Evolutionary conservation across 1,140 invertebrate species (phyloP), one percentile per base, ranked within the genome.

Genomic region (Eriocheir sinensis): DNA sequence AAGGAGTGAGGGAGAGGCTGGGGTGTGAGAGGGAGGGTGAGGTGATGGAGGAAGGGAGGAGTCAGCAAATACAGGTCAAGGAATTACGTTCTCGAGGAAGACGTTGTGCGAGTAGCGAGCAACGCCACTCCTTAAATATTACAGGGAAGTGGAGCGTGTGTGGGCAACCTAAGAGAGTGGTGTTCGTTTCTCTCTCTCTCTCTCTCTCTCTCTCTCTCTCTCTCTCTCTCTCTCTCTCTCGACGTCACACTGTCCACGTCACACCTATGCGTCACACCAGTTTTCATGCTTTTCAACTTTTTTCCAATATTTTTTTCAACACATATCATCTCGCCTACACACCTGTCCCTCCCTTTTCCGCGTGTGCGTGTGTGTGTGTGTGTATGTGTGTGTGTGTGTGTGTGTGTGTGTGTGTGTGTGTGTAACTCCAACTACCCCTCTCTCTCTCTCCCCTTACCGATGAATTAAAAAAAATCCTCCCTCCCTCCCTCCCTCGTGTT

Each of bases 201-300:
- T 36, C 83, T 36, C 30, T 83, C 81, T 83, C 81, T 86, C 32
- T 86, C 83, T 86, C 83, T 86, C 34, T 86, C 83, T 86, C 32
- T 36, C 83, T 86, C 40, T 21, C 17, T 27, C 83, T 86, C 21
- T 41, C 17, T 38, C 21, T 40, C 34, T 41, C 21, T 41, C 40
- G 17, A n/a, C 30, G 36, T 2, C 3, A 32, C 3, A 21, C 27
- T 86, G 21, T 32, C 15, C n/a, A 1, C 8, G 30, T 12, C 4
- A 83, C 30, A n/a, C n/a, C n/a, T n/a, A n/a, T 83, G 80, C 15
- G 12, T 38, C 30, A 34, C n/a, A n/a, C n/a, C n/a, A n/a, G n/a
- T n/a, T n/a, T n/a, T 83, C n/a, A 27, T 34, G 30, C 12, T 83
- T 83, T 34, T 83, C 48, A 17, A 53, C 21, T 53, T 53, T 53